A percentile compares a stretch with the other conserved stretches of the same genome.
phyloP scores from a whole-genome alignment of 1,140 invertebrate genomes.

The Riptortus pedestris region DNA sequence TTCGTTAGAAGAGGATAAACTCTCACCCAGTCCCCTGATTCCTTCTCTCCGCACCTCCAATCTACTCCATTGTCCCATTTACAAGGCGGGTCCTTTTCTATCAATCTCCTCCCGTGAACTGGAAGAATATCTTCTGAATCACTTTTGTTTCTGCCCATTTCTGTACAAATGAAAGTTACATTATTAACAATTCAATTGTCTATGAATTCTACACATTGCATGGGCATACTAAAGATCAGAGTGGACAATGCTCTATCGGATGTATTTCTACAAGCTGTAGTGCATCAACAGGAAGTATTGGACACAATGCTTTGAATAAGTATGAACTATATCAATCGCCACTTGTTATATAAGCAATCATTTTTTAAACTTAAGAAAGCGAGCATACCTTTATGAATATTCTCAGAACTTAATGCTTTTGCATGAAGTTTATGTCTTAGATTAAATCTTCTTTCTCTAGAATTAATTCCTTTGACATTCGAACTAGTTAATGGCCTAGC shows the following conservation, averaged over 20 bases:
- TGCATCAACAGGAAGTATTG: too few relatives aligned
- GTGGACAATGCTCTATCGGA: too few relatives aligned
- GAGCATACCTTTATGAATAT: background rate
- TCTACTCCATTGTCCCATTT: conserved; percentile 51
- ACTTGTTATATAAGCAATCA: too few relatives aligned
- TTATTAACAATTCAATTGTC: background rate
- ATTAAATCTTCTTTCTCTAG: background rate
- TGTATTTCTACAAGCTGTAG: too few relatives aligned
- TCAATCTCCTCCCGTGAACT: too few relatives aligned
- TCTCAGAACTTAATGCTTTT: background rate
- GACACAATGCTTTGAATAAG: too few relatives aligned
- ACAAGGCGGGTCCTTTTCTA: conserved; percentile 5
- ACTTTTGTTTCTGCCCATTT: background rate
- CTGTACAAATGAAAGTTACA: background rate
- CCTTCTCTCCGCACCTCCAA: conserved; percentile 43
- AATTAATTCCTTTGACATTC: background rate
- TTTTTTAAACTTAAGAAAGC: too few relatives aligned
- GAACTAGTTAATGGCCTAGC: background rate
- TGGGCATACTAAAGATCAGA: too few relatives aligned
- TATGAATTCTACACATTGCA: background rate
- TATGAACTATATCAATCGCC: too few relatives aligned
- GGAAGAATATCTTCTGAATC: background rate
- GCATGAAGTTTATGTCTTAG: background rate
- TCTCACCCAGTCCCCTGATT: conserved; percentile 50
- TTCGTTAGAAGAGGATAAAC: conserved; percentile 41